These are phyloP conservation scores for Lophotriccus pileatus DNA, from an alignment of 2,797 vertebrate species.

Conservation along the genomic window DNA sequence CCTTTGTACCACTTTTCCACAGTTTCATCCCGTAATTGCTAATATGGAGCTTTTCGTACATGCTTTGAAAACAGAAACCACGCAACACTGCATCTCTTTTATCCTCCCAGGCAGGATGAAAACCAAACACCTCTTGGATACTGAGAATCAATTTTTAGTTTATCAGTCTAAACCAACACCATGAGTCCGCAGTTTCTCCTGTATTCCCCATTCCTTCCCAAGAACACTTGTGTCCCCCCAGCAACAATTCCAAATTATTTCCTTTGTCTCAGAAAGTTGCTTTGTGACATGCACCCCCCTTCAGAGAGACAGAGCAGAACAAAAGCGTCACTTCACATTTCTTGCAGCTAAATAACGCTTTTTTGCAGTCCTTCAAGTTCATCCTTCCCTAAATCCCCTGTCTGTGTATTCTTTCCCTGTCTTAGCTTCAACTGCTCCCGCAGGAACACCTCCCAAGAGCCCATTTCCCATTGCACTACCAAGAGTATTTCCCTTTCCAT, in stretches of 20 bases:
- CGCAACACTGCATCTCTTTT: background rate
- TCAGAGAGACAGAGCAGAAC: background rate
- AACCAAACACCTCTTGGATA: constrained; percentile 26
- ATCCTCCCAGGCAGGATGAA: constrained; percentile 25
- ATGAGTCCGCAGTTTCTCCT: background rate
- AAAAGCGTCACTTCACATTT: background rate
- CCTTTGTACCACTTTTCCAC: constrained; percentile 8
- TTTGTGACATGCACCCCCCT: background rate
- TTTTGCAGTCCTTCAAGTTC: background rate
- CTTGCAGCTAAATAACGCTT: background rate
- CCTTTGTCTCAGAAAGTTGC: background rate
- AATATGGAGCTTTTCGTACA: constrained; percentile 22
- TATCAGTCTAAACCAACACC: background rate
- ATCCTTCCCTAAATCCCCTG: background rate
- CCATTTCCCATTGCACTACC: background rate
- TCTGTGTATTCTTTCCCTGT: background rate
- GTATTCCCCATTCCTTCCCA: background rate
- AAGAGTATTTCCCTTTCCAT: background rate
- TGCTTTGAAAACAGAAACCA: constrained; percentile 40
- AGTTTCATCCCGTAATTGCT: constrained; percentile 43
- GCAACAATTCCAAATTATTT: background rate
- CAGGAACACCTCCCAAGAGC: background rate
- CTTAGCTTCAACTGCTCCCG: background rate
- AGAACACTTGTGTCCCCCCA: background rate
- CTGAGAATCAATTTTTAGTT: constrained; percentile 3